These are phyloP conservation scores for Falco columbarius DNA, from an alignment of 2,797 vertebrate genomes.

Conservation along the genomic window DNA sequence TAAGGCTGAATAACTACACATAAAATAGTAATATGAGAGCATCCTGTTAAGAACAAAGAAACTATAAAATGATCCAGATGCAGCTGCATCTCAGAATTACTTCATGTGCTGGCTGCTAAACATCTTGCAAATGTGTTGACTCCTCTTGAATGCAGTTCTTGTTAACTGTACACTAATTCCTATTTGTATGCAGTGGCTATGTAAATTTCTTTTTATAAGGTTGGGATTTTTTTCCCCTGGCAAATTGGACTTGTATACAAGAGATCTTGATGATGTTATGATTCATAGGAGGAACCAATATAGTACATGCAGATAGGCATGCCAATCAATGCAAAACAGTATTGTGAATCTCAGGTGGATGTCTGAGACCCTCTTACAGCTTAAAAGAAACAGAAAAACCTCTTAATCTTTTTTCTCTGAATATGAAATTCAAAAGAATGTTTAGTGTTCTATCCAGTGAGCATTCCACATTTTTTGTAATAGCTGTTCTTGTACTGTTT, in stretches of 20 bases:
- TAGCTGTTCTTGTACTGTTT: background rate
- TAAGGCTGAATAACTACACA: constrained; percentile 32
- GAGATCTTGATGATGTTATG: background rate
- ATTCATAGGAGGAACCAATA: constrained; percentile 10
- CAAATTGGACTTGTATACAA: constrained; percentile 13
- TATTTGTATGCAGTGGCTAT: constrained; percentile 39
- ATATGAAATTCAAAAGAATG: background rate
- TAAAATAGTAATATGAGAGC: constrained; percentile 29
- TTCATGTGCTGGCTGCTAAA: constrained; percentile 27
- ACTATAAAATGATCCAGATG: constrained; percentile 36
- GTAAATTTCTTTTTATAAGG: constrained; percentile 20
- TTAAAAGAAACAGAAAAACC: background rate
- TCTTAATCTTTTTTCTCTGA: background rate
- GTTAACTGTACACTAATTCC: constrained; percentile 11
- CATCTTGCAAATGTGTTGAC: constrained; percentile 43
- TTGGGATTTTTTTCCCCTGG: background rate
- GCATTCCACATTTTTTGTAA: background rate
- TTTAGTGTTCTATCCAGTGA: background rate
- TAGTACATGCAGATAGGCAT: background rate
- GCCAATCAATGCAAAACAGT: constrained; percentile 27
- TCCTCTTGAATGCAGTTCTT: constrained; percentile 36
- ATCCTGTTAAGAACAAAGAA: constrained; percentile 53
- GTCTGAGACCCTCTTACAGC: background rate
- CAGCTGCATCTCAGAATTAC: constrained; percentile 46
- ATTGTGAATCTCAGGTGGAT: constrained; percentile 2